phyloP scores from a whole-genome alignment of 2,797 vertebrate species.

The Monodelphis domestica region DNA sequence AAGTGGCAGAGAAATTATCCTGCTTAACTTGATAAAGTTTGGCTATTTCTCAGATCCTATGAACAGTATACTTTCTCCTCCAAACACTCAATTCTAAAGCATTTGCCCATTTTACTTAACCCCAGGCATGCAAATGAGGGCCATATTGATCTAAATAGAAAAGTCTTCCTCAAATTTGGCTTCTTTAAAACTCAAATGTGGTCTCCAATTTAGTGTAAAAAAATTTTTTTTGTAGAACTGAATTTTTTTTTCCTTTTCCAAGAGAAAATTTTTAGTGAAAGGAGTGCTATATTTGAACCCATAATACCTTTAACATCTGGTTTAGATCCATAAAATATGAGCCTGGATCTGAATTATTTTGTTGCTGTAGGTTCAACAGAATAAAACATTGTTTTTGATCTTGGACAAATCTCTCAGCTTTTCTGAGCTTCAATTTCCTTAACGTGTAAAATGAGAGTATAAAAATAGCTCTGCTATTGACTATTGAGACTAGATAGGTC shows the following conservation, averaged over 20 bases:
- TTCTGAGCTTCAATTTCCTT: not conserved
- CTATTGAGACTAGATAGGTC: not conserved
- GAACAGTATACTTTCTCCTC: not conserved
- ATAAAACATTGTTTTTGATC: not conserved
- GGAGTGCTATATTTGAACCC: not conserved
- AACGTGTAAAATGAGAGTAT: not conserved
- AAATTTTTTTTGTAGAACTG: constrained; percentile 19
- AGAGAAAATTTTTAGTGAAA: not conserved
- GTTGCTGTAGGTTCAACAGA: not conserved
- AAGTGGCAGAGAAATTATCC: not conserved
- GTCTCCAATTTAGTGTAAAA: not conserved
- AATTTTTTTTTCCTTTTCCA: not conserved
- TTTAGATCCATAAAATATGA: not conserved
- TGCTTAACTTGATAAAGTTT: not conserved
- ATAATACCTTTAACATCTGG: not conserved
- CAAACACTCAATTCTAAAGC: not conserved
- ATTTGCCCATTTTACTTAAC: not conserved
- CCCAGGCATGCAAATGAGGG: not conserved
- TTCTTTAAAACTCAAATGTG: not conserved
- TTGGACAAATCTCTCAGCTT: not conserved
- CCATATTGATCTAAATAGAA: not conserved
- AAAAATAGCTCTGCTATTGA: not conserved
- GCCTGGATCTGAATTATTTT: not conserved
- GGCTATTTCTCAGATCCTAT: not conserved
- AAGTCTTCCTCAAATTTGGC: not conserved